A percentile compares a stretch with the other conserved stretches of the same genome.
Evolutionary conservation across 2,888 invertebrate genomes (phyloP).

Genomic region (Gymnosoma rotundatum): DNA sequence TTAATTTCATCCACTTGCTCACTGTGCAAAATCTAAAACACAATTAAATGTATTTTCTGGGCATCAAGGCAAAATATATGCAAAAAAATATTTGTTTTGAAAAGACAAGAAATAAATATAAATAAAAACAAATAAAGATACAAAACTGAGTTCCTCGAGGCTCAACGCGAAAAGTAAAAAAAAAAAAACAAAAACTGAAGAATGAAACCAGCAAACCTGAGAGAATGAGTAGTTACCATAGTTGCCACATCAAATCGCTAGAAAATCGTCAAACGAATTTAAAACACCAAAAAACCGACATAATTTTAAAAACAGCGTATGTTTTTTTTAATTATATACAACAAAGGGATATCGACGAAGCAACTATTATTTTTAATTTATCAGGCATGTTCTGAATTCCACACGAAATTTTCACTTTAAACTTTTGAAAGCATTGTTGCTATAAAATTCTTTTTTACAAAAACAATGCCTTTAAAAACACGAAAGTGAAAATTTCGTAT

Average conservation of each 20-base stretch:
- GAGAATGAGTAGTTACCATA: background rate
- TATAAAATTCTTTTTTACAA: no score
- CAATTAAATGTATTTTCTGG: conserved; percentile 79
- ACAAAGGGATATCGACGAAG: no score
- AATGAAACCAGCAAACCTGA: conserved; percentile 12
- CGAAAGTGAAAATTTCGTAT: no score
- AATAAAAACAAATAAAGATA: conserved; percentile 15
- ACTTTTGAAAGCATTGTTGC: no score
- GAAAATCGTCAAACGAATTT: no score
- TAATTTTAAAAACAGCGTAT: no score
- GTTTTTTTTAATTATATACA: no score
- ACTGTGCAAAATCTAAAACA: conserved; percentile 77
- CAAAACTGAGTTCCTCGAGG: conserved; percentile 23
- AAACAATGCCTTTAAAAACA: no score
- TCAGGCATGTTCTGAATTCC: no score
- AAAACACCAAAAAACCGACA: no score
- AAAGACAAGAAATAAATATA: conserved; percentile 40
- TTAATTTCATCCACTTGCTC: conserved; percentile 73
- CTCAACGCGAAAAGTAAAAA: conserved; percentile 19
- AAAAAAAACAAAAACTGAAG: conserved; percentile 10
- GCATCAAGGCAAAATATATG: conserved; percentile 80
- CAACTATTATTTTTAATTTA: no score
- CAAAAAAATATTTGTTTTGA: conserved; percentile 74
- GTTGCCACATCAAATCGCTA: background rate
- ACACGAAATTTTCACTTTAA: no score